phyloP scores from a whole-genome alignment of 2,797 vertebrate genomes.

The Sebastes itinus region DNA sequence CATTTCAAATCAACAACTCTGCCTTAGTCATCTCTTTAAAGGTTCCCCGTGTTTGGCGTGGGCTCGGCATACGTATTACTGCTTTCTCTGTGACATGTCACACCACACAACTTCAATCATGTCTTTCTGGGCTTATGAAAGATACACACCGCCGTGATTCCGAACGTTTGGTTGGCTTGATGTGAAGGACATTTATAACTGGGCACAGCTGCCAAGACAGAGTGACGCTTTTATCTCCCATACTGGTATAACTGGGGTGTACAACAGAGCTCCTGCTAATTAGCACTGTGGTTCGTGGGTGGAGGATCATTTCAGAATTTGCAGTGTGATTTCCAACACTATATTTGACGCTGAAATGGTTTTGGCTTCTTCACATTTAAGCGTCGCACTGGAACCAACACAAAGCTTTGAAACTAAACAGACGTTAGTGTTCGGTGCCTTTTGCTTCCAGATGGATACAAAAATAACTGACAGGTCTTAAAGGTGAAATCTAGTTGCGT shows the following conservation, averaged over 20 bases:
- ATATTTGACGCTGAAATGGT: conserved; percentile 4
- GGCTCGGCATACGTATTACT: background rate
- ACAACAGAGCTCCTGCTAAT: conserved; percentile 30
- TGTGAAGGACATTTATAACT: conserved; percentile 2
- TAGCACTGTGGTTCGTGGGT: conserved; percentile 16
- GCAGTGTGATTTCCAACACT: conserved; percentile 11
- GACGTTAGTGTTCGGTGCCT: conserved; percentile 10
- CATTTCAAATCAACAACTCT: conserved; percentile 27
- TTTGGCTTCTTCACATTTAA: background rate
- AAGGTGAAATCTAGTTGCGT: conserved; percentile 7
- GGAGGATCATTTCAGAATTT: conserved; percentile 32
- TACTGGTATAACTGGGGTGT: background rate
- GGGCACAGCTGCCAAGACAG: conserved; percentile 1
- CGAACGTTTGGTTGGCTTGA: background rate
- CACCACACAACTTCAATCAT: conserved; percentile 13
- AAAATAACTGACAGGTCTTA: conserved; percentile 44
- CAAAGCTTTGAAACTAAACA: conserved; percentile 20
- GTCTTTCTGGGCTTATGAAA: background rate
- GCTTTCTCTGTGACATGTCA: conserved; percentile 1
- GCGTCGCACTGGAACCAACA: background rate
- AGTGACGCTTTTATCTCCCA: background rate
- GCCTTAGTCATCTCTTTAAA: conserved; percentile 22
- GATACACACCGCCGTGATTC: background rate
- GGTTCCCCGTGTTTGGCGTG: background rate
- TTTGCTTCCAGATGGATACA: conserved; percentile 25